These are phyloP conservation scores for Spodoptera littoralis DNA, from an alignment of 2,888 invertebrate genomes.

Conservation along the genomic window DNA sequence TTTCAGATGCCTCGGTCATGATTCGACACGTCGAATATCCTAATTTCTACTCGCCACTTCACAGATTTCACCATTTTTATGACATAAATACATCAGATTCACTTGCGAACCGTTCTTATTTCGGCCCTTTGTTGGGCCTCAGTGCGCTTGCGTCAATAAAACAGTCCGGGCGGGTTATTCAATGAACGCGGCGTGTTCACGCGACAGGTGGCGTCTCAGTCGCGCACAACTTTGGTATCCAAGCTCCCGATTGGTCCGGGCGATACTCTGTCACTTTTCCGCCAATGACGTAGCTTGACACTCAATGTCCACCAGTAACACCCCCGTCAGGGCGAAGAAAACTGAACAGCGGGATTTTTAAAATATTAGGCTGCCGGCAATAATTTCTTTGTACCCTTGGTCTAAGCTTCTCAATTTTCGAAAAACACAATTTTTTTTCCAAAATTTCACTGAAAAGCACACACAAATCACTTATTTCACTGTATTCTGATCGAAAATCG, in stretches of 20 bases:
- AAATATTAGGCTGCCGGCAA: slow-evolving; percentile 63
- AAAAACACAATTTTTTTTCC: slow-evolving; percentile 15
- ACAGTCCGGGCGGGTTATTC: slow-evolving; percentile 85
- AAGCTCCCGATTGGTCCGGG: slow-evolving; percentile 69
- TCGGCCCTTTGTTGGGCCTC: slow-evolving; percentile 89
- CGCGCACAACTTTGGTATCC: slow-evolving; percentile 69
- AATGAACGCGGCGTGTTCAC: slow-evolving; percentile 80
- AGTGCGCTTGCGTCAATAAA: slow-evolving; percentile 86
- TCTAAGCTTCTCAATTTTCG: slow-evolving; percentile 26
- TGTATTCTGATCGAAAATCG: slow-evolving; percentile 27
- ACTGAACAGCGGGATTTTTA: slow-evolving; percentile 70
- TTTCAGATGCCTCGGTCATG: slow-evolving; percentile 97
- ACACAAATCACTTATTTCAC: slow-evolving; percentile 13
- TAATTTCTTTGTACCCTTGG: slow-evolving; percentile 52
- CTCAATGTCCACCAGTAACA: slow-evolving; percentile 69
- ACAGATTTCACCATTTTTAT: slow-evolving; percentile 95
- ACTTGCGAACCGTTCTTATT: slow-evolving; percentile 85
- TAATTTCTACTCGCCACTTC: slow-evolving; percentile 94
- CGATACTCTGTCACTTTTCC: slow-evolving; percentile 54
- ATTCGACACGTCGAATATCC: slow-evolving; percentile 94
- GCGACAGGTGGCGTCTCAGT: slow-evolving; percentile 86
- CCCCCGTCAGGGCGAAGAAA: slow-evolving; percentile 58
- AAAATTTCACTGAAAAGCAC: slow-evolving; percentile 20
- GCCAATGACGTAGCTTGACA: slow-evolving; percentile 70
- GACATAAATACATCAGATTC: slow-evolving; percentile 92